Evolutionary conservation across 2,888 invertebrate species (phyloP), one percentile per base, ranked within the genome.

Genomic region (Leucophenga montana): DNA sequence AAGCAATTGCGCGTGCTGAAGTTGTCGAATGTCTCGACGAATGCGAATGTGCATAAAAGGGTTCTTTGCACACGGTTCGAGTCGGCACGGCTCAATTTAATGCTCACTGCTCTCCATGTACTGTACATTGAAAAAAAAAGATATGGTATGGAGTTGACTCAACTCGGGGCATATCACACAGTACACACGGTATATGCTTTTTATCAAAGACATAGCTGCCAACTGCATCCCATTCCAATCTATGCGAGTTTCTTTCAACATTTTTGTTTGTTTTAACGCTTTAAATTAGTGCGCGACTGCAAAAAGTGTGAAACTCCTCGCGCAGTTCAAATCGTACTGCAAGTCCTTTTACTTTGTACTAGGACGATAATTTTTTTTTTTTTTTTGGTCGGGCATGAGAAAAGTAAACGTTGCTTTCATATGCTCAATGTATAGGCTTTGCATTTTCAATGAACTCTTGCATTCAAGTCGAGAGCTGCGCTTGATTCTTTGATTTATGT

Each of bases 1-100:
- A 85, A 85, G 86, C 86, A 86, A 85, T 85, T 86, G 85, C 85
- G 85, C 85, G 85, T 85, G 85, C 85, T 85, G 80, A 85, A 85
- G 85, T 86, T 86, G 86, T 86, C 85, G 82, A 84, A 82, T 80
- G 83, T 68, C 68, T 65, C 56, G 65, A 68, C 56, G 27, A 53
- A 68, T 68, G 59, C 39, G 62, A 78, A 80, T 16, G n/a, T 16
- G 33, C 16, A 62, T 13, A 75, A 66, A 78, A 74, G 69, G 64
- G 68, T 62, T 68, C 64, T 54, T 61, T 59, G 53, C 20, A 22
- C 62, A 44, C 46, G 22, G 31, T 62, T 33, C 20, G 50, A 66
- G 66, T 66, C n/a, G 18, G 66, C 54, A 54, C 54, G 62, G 20
- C 61, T 68, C 68, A 61, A 61, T 61, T 61, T 61, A 61, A 61